Conservation (phyloP, 2,888 invertebrate genomes). For the Drosophila nr. perissopoda region DNA sequence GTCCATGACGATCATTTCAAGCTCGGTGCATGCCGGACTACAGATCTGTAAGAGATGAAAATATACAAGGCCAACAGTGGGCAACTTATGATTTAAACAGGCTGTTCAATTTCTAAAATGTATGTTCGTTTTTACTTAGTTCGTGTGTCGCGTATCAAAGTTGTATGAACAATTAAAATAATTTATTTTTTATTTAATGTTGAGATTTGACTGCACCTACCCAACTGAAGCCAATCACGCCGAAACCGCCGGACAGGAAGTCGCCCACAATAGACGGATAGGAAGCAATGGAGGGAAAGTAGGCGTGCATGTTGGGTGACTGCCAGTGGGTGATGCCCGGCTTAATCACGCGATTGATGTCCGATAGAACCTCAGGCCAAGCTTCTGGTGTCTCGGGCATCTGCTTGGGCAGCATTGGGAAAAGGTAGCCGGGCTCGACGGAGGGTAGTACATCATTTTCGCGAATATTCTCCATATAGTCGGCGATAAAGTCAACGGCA, state of each 20-base stretch:
- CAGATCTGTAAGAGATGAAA: conserved; percentile 87
- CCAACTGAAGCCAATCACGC: conserved; percentile 96
- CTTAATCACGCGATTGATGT: conserved; percentile 94
- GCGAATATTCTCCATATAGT: conserved; percentile 94
- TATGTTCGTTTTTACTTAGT: too few relatives aligned
- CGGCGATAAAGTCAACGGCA: conserved; percentile 95
- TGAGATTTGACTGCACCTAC: conserved; percentile 86
- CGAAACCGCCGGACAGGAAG: conserved; percentile 92
- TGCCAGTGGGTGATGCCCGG: conserved; percentile 98
- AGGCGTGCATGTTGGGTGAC: conserved; percentile 96
- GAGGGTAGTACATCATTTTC: conserved; percentile 93
- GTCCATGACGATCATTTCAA: conserved; percentile 96
- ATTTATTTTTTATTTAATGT: conserved; percentile 12
- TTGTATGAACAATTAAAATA: too few relatives aligned
- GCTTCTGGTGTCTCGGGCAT: conserved; percentile 93
- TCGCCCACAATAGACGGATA: conserved; percentile 94
- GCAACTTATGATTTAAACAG: too few relatives aligned
- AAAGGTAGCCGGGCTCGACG: conserved; percentile 95
- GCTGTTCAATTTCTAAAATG: too few relatives aligned
- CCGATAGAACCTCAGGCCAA: conserved; percentile 94
- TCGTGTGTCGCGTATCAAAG: conserved; percentile 20
- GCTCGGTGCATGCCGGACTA: conserved; percentile 95
- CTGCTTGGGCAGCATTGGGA: conserved; percentile 90
- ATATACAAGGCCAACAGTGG: too few relatives aligned
- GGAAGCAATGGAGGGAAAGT: conserved; percentile 93